Conservation (phyloP, 2,797 vertebrate genomes). For the Mormyrops boulengeri region DNA sequence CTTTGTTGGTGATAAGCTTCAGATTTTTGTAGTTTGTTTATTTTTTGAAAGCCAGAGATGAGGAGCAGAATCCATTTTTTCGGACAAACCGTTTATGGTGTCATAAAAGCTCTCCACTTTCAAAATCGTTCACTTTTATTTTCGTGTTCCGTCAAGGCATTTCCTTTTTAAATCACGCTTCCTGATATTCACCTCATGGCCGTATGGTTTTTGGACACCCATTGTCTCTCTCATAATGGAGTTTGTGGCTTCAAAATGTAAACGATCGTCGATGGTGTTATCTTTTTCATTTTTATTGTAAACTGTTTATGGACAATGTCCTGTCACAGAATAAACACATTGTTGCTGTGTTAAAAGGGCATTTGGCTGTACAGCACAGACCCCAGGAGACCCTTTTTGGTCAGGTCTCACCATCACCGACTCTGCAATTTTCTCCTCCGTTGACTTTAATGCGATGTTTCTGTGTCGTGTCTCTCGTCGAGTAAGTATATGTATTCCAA, state of each 20-base stretch:
- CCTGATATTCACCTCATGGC: neutral
- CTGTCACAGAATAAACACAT: constrained; percentile 4
- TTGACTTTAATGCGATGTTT: constrained; percentile 56
- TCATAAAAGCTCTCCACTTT: neutral
- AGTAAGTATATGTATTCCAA: constrained; percentile 46
- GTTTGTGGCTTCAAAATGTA: constrained; percentile 6
- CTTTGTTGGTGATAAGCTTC: neutral
- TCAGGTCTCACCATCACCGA: constrained; percentile 49
- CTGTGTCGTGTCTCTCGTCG: constrained; percentile 23
- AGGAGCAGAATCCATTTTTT: neutral
- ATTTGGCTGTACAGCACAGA: constrained; percentile 42
- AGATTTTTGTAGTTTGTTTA: neutral
- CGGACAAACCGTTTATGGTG: neutral
- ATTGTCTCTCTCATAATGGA: constrained; percentile 8
- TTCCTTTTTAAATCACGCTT: neutral
- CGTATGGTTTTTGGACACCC: neutral
- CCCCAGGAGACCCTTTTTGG: constrained; percentile 43
- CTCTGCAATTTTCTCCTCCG: constrained; percentile 48
- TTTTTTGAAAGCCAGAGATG: neutral
- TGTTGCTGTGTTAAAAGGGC: constrained; percentile 37
- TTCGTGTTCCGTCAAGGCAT: neutral
- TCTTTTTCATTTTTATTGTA: constrained; percentile 11
- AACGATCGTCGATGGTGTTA: neutral
- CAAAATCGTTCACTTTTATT: neutral
- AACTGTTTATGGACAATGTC: constrained; percentile 19